Conservation (phyloP, 2,113 vertebrate genomes). For the Pteronura brasiliensis region DNA sequence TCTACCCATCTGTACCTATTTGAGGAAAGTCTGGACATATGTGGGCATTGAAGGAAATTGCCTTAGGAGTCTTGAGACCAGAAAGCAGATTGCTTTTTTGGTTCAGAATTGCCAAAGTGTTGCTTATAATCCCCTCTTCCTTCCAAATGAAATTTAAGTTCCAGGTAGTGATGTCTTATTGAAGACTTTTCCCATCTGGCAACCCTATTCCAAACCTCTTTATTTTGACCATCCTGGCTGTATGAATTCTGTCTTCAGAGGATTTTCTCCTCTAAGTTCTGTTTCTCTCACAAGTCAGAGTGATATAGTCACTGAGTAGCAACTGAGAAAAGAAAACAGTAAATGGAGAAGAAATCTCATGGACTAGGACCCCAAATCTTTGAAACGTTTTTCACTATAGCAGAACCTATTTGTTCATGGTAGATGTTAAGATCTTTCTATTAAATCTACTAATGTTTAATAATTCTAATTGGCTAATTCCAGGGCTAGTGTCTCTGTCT, state of each 20-base stretch:
- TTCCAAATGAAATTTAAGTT: conserved; percentile 3
- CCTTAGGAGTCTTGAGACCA: background rate
- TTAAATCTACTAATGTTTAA: background rate
- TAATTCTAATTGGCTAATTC: background rate
- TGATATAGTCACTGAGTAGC: background rate
- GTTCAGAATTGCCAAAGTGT: background rate
- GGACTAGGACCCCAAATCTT: background rate
- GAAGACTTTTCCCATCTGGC: conserved; percentile 8
- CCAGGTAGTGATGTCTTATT: background rate
- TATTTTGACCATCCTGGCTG: background rate
- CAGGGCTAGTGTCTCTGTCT: background rate
- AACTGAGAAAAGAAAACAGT: background rate
- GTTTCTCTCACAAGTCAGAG: background rate
- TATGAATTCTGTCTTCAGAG: background rate
- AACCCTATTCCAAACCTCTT: background rate
- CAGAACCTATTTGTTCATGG: background rate
- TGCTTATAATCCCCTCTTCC: background rate
- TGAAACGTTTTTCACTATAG: background rate
- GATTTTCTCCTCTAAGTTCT: background rate
- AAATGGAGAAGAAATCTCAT: background rate
- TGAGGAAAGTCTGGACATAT: background rate
- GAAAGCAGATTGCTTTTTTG: background rate
- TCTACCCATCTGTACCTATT: background rate
- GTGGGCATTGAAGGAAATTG: background rate
- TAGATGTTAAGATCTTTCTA: background rate